A percentile compares a stretch with the other conserved stretches of the same genome.
phyloP scores from a whole-genome alignment of 2,888 invertebrate species.

The Clitarchus hookeri region DNA sequence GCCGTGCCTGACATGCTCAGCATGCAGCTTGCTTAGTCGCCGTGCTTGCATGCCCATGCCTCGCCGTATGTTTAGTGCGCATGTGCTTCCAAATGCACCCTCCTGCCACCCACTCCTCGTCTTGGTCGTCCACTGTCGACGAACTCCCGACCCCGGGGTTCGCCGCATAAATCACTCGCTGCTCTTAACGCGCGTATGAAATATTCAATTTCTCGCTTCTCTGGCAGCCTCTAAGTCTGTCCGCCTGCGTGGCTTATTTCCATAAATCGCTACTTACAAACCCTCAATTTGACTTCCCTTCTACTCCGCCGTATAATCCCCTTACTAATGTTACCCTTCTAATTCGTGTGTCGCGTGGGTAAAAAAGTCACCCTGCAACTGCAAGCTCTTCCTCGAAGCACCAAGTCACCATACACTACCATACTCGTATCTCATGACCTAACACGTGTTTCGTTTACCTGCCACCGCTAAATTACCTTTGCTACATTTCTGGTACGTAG shows the following conservation, averaged over 20 bases:
- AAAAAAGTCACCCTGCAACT: not conserved
- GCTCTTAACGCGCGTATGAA: not conserved
- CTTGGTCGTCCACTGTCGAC: too few species aligned
- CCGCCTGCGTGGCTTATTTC: not conserved
- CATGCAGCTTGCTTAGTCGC: too few species aligned
- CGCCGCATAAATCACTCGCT: not conserved
- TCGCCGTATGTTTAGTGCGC: too few species aligned
- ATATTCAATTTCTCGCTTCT: slow-evolving; percentile 14
- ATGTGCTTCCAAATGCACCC: too few species aligned
- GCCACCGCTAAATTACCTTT: not conserved
- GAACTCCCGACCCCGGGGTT: not conserved
- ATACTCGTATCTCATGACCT: not conserved
- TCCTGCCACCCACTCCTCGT: too few species aligned
- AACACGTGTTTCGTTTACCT: too few species aligned
- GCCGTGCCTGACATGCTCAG: too few species aligned
- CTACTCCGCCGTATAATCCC: not conserved
- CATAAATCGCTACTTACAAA: slow-evolving; percentile 7
- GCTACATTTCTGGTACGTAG: not conserved
- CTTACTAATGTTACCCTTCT: not conserved
- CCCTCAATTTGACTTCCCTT: not conserved
- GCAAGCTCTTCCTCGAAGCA: not conserved
- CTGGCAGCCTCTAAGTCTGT: not conserved
- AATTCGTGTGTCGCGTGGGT: not conserved
- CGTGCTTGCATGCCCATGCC: too few species aligned
- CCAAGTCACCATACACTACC: not conserved